Base-by-base conservation (phyloP, 37 sponge, comb jelly and placozoan species). In the Dysidea cf. avara region DNA sequence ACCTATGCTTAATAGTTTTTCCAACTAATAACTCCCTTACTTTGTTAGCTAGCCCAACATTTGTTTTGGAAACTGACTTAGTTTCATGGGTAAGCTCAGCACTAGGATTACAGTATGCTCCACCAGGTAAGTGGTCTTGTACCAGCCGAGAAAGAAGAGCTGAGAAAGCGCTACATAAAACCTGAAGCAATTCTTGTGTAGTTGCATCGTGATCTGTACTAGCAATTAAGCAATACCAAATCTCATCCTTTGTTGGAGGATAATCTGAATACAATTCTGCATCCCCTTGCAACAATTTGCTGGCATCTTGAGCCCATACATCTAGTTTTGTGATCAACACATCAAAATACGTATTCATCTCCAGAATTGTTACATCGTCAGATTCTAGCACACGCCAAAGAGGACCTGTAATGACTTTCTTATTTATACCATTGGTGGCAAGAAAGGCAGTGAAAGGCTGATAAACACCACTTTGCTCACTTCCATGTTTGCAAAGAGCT, bases 371-470 rank as follows among this genome's bases (percentile, higher is more conserved):
- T 12, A 76, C 14, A 53, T 66, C 56, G 14, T 51, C 36, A 30
- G 61, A 59, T 47, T 78, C 72, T 20, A 71, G 17, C 7, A 80
- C 49, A 4, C 81, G 39, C 81, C 81, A 80, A 4, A 80, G 55
- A 18, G 81, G 72, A 12, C 81, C 72, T 9, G 81, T 80, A 11
- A 69, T 26, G 11, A 80, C 12, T 34, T 80, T 30, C 14, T 22
- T 57, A 20, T 16, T 3, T 21, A 79, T 43, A 21, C 79, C 69
- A 25, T 79, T 37, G 11, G 61, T n/a, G 20, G 20, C 35, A 7
- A 69, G 36, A 37, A 33, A 71, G n/a, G 48, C 11, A 39, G 28
- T 58, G 32, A 79, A 79, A 20, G 71, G 71, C n/a, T 53, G 56
- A 18, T 51, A 70, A 16, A 70, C 71, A 70, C 78, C 68, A 54